Evolutionary conservation across 2,888 invertebrate species (phyloP).

Genomic region (Tipula vernalis): DNA sequence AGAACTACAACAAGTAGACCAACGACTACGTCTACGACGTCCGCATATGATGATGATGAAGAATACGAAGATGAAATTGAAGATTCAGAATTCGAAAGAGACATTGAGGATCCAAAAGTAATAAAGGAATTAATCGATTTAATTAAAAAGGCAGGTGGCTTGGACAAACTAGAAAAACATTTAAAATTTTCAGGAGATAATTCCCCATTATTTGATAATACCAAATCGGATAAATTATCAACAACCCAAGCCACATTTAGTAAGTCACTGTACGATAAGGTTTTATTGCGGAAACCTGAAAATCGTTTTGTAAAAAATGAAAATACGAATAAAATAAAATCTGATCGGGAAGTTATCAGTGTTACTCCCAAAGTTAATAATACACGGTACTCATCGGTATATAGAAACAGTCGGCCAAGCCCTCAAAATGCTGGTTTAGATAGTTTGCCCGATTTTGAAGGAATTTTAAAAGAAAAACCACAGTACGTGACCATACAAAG

Average conservation of each 20-base stretch:
- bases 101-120: constrained; percentile 40
- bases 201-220: constrained; percentile 37
- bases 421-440: constrained; percentile 44
- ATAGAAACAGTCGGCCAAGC: constrained; percentile 47
- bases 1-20: constrained; percentile 30
- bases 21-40: constrained; percentile 34
- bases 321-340: constrained; percentile 12
- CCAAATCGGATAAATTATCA: constrained; percentile 29
- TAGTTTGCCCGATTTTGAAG: constrained; percentile 30
- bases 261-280: constrained; percentile 63
- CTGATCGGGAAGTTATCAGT: constrained; percentile 13
- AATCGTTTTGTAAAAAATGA: not conserved
- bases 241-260: constrained; percentile 56
- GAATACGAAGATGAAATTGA: constrained; percentile 30
- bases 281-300: constrained; percentile 38
- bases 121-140: constrained; percentile 73
- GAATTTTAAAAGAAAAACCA: constrained; percentile 38
- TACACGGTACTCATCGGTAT: constrained; percentile 44
- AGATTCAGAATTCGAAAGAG: constrained; percentile 17
- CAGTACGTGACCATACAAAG: constrained; percentile 57
- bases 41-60: constrained; percentile 37
- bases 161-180: constrained; percentile 75
- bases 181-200: constrained; percentile 44
- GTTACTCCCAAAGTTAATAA: not conserved
- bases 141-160: constrained; percentile 80